Percentiles rank a stretch among this genome's conserved stretches.
Evolutionary conservation across 1,140 invertebrate species (phyloP).

Genomic region (Helicoverpa armigera): DNA sequence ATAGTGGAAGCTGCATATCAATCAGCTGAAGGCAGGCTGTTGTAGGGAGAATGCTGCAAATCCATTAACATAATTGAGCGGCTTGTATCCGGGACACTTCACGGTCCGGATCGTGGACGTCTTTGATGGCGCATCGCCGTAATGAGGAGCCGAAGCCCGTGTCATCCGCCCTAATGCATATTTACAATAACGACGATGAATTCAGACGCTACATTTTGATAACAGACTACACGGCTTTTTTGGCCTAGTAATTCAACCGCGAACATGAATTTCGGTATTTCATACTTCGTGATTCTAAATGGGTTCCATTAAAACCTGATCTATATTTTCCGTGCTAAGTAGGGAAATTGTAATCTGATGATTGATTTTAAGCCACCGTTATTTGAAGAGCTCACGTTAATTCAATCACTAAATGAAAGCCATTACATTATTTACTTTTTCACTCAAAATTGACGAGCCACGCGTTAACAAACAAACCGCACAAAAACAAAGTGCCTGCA

Average conservation of each 20-base stretch:
- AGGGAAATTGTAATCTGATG: neutral
- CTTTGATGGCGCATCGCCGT: slow-evolving; percentile 78
- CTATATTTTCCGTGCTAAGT: slow-evolving; percentile 6
- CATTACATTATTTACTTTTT: slow-evolving; percentile 56
- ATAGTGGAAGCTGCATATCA: slow-evolving; percentile 59
- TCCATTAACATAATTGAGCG: slow-evolving; percentile 83
- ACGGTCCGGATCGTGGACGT: slow-evolving; percentile 73
- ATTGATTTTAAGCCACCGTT: slow-evolving; percentile 42
- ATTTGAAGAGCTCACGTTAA: slow-evolving; percentile 45
- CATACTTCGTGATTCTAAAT: slow-evolving; percentile 64
- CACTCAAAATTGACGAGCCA: slow-evolving; percentile 48
- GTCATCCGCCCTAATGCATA: slow-evolving; percentile 81
- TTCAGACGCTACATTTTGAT: slow-evolving; percentile 61
- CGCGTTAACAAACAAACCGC: slow-evolving; percentile 56
- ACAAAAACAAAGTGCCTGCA: slow-evolving; percentile 54
- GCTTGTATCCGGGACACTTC: slow-evolving; percentile 78
- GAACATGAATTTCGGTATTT: slow-evolving; percentile 61
- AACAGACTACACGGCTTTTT: slow-evolving; percentile 65
- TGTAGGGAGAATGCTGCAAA: slow-evolving; percentile 64
- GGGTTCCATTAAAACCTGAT: slow-evolving; percentile 56
- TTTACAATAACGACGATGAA: slow-evolving; percentile 74
- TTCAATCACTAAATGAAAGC: slow-evolving; percentile 56
- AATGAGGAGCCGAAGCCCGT: slow-evolving; percentile 73
- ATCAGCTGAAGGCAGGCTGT: slow-evolving; percentile 63
- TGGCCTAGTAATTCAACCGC: slow-evolving; percentile 68